Percentiles rank a stretch among this genome's conserved stretches.
Evolutionary conservation across 2,888 invertebrate species (phyloP).

Genomic region (Pachycephus smyrnensis): DNA sequence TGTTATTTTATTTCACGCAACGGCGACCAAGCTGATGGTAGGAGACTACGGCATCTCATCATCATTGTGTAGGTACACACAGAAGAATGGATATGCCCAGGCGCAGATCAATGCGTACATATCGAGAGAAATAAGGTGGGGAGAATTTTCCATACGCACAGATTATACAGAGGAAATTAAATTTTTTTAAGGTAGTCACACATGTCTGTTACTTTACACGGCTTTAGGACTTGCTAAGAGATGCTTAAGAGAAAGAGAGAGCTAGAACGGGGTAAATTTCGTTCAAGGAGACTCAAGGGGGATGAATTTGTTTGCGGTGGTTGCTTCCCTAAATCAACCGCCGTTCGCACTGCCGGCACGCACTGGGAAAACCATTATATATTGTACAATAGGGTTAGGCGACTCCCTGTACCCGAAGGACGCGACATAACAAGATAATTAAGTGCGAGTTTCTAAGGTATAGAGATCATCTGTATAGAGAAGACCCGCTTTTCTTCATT

Average conservation of each 20-base stretch:
- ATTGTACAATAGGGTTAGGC: neutral
- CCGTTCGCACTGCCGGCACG: neutral
- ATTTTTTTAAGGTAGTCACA: conserved; percentile 30
- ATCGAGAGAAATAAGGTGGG: conserved; percentile 8
- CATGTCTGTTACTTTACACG: neutral
- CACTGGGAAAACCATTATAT: neutral
- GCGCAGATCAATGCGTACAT: neutral
- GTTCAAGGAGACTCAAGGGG: neutral
- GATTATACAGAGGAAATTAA: conserved; percentile 43
- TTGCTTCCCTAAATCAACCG: neutral
- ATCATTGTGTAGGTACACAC: neutral
- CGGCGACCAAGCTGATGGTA: neutral
- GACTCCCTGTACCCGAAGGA: neutral
- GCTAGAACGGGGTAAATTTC: neutral
- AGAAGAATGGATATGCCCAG: neutral
- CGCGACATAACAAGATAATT: neutral
- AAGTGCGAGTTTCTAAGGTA: neutral
- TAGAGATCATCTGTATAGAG: neutral
- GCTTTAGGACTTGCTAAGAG: neutral
- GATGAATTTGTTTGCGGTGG: neutral
- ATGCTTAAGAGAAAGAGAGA: neutral
- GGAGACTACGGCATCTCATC: neutral
- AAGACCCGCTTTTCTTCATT: neutral
- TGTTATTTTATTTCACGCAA: conserved; percentile 52
- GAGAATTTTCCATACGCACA: conserved; percentile 43